Conservation (phyloP, 1,140 invertebrate species). For the Laupala kohalensis region DNA sequence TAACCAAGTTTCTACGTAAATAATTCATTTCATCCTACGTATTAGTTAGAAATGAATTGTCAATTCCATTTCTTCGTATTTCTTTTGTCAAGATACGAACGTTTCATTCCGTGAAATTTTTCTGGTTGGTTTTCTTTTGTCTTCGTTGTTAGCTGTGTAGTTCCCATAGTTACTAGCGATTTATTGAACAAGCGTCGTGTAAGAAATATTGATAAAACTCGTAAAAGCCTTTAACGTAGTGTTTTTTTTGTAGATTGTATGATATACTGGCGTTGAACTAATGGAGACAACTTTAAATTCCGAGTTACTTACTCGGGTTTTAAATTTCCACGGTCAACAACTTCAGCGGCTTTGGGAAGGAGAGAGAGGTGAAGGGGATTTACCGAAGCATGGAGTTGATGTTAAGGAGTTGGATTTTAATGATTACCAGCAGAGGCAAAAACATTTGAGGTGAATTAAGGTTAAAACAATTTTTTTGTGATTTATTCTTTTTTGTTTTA, state of each 20-base stretch:
- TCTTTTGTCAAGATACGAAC: no score
- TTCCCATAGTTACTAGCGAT: background rate
- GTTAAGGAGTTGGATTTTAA: slow-evolving; percentile 44
- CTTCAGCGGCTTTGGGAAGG: slow-evolving; percentile 73
- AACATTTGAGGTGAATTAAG: slow-evolving; percentile 35
- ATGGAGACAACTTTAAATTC: slow-evolving; percentile 20
- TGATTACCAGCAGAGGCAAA: slow-evolving; percentile 62
- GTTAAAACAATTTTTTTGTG: background rate
- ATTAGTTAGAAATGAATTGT: no score
- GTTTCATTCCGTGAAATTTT: no score
- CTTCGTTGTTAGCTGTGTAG: no score
- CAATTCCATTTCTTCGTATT: no score
- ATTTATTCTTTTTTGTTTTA: background rate
- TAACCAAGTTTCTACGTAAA: no score
- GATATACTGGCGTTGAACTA: background rate
- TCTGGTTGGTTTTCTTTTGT: no score
- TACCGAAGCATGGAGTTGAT: slow-evolving; percentile 49
- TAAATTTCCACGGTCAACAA: slow-evolving; percentile 74
- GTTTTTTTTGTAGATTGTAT: background rate
- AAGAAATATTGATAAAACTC: background rate
- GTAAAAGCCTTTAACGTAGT: background rate
- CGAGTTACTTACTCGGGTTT: slow-evolving; percentile 51
- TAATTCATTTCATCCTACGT: no score
- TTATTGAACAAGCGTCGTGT: background rate
- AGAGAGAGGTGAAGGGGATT: slow-evolving; percentile 58